Percentiles rank a stretch among this genome's conserved stretches.
Evolutionary conservation across 1,140 invertebrate species (phyloP).

Genomic region (Amyelois transitella): DNA sequence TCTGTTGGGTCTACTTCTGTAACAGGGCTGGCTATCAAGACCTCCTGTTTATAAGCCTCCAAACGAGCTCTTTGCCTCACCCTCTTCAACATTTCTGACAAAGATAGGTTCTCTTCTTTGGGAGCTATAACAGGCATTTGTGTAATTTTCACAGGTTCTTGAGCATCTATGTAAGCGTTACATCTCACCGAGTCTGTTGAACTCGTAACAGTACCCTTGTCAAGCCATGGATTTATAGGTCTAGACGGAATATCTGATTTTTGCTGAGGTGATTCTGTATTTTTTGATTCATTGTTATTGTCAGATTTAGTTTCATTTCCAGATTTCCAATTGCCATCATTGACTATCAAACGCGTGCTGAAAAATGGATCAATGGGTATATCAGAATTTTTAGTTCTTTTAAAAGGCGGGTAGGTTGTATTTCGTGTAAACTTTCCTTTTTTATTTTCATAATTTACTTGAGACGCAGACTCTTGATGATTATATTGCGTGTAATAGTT

Average conservation of each 20-base stretch:
- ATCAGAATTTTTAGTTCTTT: neutral
- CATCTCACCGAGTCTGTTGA: neutral
- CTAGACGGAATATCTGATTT: neutral
- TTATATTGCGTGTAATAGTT: too few species aligned
- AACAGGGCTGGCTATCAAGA: neutral
- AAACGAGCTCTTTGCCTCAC: constrained; percentile 29
- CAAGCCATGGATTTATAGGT: neutral
- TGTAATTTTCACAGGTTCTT: neutral
- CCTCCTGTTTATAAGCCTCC: constrained; percentile 18
- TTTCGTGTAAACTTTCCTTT: too few species aligned
- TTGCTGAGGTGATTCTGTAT: neutral
- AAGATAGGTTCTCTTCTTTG: constrained; percentile 4
- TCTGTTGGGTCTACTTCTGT: constrained; percentile 12
- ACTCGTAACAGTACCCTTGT: neutral
- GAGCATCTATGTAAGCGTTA: neutral
- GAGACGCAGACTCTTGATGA: too few species aligned
- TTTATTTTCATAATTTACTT: too few species aligned
- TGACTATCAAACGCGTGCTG: neutral
- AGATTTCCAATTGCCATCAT: neutral
- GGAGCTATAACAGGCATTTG: neutral
- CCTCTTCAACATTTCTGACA: constrained; percentile 32
- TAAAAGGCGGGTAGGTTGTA: neutral
- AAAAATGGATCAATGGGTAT: neutral
- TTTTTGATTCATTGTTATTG: neutral
- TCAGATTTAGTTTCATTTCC: neutral